These are phyloP conservation scores for Psittacara wagleri DNA, from an alignment of 2,113 vertebrate species.

Conservation along the genomic window DNA sequence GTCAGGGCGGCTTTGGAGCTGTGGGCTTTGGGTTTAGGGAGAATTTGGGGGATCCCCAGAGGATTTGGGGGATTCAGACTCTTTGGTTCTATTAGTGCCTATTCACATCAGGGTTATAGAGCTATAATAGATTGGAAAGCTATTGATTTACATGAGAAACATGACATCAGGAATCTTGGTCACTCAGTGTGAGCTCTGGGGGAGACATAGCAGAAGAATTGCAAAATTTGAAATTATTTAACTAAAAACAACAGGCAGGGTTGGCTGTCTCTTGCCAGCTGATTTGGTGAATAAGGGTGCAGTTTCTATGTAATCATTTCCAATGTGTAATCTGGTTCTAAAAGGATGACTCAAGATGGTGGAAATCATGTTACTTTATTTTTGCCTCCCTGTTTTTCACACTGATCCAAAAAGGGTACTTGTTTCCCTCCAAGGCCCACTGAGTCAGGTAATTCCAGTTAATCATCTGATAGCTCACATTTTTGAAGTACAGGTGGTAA, in stretches of 20 bases:
- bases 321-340: not conserved
- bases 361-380: not conserved
- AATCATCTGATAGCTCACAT: not conserved
- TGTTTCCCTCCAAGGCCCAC: accelerated
- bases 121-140: not conserved
- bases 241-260: not conserved
- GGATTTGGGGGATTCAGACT: too few relatives aligned
- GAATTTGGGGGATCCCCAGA: too few relatives aligned
- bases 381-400: not conserved
- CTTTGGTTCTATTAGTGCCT: not conserved
- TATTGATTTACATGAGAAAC: not conserved
- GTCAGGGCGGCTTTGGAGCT: too few relatives aligned
- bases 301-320: not conserved
- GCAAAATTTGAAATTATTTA: not conserved
- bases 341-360: not conserved
- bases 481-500: not conserved
- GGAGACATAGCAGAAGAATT: not conserved
- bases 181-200: accelerated
- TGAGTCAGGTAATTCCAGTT: not conserved
- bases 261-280: not conserved
- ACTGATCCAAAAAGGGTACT: not conserved
- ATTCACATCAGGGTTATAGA: not conserved
- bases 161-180: not conserved
- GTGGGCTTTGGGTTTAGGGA: too few relatives aligned
- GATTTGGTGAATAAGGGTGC: not conserved